A percentile compares a stretch with the other conserved stretches of the same genome.
Evolutionary conservation across 2,797 vertebrate genomes (phyloP).

Genomic region (Sphenodon punctatus): DNA sequence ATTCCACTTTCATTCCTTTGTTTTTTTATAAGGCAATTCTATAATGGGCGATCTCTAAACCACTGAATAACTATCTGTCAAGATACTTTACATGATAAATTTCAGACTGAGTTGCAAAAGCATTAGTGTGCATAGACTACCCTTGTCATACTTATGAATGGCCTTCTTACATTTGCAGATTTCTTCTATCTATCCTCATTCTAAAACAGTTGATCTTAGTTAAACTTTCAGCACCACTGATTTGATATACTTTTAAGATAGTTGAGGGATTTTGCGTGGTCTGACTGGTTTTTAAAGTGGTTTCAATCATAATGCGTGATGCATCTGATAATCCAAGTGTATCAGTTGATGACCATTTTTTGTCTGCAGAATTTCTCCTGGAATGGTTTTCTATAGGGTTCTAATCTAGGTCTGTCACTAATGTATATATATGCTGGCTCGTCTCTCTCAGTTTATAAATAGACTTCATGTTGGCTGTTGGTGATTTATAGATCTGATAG

Average conservation of each 20-base stretch:
- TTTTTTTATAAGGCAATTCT: neutral
- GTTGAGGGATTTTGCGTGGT: slow-evolving; percentile 20
- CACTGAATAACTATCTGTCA: neutral
- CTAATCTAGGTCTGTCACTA: neutral
- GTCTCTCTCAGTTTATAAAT: neutral
- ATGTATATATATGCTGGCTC: neutral
- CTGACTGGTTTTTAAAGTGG: slow-evolving; percentile 21
- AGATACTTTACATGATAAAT: neutral
- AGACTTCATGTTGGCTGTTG: neutral
- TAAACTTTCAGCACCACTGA: slow-evolving; percentile 27
- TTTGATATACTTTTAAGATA: slow-evolving; percentile 34
- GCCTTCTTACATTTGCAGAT: neutral
- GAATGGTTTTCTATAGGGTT: neutral
- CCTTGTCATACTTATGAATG: neutral
- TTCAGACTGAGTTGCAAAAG: neutral
- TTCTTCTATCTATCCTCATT: neutral
- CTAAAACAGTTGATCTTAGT: slow-evolving; percentile 7
- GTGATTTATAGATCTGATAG: neutral
- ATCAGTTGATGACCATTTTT: slow-evolving; percentile 1
- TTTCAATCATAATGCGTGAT: slow-evolving; percentile 5
- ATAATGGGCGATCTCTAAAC: neutral
- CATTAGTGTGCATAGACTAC: neutral
- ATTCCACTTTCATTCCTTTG: neutral
- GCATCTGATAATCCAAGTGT: neutral
- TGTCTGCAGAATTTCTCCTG: neutral